A percentile compares a stretch with the other conserved stretches of the same genome.
Conservation (phyloP, 2,888 invertebrate genomes). For the Agrochola litura region DNA sequence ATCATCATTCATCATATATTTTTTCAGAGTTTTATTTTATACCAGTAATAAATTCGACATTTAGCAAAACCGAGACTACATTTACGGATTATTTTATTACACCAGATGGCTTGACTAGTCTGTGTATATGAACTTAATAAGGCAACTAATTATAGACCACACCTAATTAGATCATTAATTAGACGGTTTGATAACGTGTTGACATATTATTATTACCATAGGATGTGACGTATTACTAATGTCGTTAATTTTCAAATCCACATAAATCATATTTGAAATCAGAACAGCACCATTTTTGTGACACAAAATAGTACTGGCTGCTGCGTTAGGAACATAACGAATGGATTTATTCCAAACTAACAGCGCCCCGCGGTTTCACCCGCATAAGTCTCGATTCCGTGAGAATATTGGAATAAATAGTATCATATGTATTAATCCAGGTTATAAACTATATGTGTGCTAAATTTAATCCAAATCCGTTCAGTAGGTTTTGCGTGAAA, state of each 20-base stretch:
- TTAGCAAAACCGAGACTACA: background rate
- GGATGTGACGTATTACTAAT: constrained; percentile 30
- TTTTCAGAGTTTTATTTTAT: background rate
- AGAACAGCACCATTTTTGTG: background rate
- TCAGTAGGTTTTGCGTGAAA: too few relatives aligned
- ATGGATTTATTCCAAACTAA: background rate
- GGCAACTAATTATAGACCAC: background rate
- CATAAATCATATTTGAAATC: constrained; percentile 29
- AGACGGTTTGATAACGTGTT: constrained; percentile 24
- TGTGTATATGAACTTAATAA: background rate
- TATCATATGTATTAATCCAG: too few relatives aligned
- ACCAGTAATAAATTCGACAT: background rate
- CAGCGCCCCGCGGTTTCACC: too few relatives aligned
- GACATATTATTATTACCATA: constrained; percentile 30
- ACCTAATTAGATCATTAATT: constrained; percentile 38
- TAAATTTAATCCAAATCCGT: too few relatives aligned
- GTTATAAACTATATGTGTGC: too few relatives aligned
- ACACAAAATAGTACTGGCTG: background rate
- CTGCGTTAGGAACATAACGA: background rate
- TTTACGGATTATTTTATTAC: too few relatives aligned
- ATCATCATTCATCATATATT: background rate
- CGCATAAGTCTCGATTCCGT: too few relatives aligned
- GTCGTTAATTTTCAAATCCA: constrained; percentile 29
- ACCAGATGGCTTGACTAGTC: too few relatives aligned
- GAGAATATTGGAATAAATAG: too few relatives aligned